A percentile compares a stretch with the other conserved stretches of the same genome.
phyloP scores from a whole-genome alignment of 2,797 vertebrate genomes.

The Syndactyla subalaris region DNA sequence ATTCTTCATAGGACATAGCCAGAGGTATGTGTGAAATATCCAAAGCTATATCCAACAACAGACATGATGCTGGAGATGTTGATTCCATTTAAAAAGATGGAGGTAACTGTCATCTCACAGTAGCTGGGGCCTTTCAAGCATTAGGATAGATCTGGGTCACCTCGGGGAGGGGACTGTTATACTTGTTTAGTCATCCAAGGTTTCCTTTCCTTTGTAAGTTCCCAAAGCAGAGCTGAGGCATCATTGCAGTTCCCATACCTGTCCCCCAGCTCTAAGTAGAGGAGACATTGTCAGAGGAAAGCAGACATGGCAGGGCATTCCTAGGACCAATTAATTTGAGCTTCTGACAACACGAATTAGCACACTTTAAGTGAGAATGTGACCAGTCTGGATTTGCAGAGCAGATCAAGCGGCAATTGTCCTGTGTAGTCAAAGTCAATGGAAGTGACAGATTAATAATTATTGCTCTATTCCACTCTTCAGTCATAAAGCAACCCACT shows the following conservation, averaged over 20 bases:
- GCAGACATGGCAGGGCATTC: background rate
- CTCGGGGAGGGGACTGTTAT: background rate
- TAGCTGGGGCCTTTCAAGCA: background rate
- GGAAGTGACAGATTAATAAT: constrained; percentile 47
- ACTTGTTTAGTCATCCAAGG: constrained; percentile 13
- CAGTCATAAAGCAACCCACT: constrained; percentile 31
- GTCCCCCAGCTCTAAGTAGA: background rate
- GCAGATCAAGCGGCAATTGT: constrained; percentile 18
- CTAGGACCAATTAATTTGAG: constrained; percentile 35
- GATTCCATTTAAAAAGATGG: background rate
- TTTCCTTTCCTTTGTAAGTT: background rate
- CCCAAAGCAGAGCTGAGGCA: background rate
- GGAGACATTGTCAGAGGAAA: constrained; percentile 18
- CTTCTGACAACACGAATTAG: constrained; percentile 51
- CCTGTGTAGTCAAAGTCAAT: constrained; percentile 12
- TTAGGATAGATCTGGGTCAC: constrained; percentile 6
- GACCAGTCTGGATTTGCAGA: constrained; percentile 6
- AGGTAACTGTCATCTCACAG: background rate
- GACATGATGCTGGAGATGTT: background rate
- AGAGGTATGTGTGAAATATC: background rate
- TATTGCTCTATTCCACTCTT: background rate
- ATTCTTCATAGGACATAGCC: background rate
- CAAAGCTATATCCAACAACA: background rate
- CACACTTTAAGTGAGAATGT: constrained; percentile 21
- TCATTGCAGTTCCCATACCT: background rate